Conservation (phyloP, 2,797 vertebrate species). For the Sebastes vulpes region DNA sequence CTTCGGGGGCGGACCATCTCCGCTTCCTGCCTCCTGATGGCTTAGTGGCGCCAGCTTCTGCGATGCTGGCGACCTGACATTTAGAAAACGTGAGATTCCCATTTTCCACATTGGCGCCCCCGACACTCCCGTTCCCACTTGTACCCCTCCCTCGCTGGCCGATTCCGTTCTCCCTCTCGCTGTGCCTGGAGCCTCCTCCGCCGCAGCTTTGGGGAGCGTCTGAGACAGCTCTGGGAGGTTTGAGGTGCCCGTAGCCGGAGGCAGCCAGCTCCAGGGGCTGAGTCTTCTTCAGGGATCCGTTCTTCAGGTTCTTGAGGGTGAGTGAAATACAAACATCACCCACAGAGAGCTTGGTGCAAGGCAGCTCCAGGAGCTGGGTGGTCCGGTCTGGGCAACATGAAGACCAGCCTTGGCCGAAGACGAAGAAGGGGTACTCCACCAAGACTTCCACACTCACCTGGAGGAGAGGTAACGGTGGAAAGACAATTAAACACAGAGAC, state of each 20-base stretch:
- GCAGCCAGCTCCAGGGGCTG: slow-evolving; percentile 86
- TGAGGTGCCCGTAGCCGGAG: slow-evolving; percentile 82
- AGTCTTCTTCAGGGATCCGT: slow-evolving; percentile 95
- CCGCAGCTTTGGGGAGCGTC: slow-evolving; percentile 70
- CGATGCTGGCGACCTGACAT: slow-evolving; percentile 83
- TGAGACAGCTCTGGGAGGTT: slow-evolving; percentile 87
- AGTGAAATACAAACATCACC: slow-evolving; percentile 99
- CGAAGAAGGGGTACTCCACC: slow-evolving; percentile 99
- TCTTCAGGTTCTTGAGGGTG: slow-evolving; percentile 97
- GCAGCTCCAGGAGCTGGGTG: slow-evolving; percentile 96
- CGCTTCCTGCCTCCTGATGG: slow-evolving; percentile 90
- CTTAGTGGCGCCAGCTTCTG: slow-evolving; percentile 82
- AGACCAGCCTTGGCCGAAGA: slow-evolving; percentile 99
- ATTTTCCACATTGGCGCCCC: slow-evolving; percentile 88
- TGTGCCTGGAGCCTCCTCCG: slow-evolving; percentile 87
- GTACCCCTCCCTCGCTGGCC: slow-evolving; percentile 84
- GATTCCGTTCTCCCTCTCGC: slow-evolving; percentile 94
- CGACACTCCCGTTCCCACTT: slow-evolving; percentile 49
- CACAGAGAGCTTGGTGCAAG: slow-evolving; percentile 96
- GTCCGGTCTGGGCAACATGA: slow-evolving; percentile 98
- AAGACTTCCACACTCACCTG: slow-evolving; percentile 98
- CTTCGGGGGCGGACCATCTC: slow-evolving; percentile 98
- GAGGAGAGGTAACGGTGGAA: neutral
- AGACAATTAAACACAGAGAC: neutral
- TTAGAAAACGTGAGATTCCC: slow-evolving; percentile 89